Evolutionary conservation across 2,797 vertebrate genomes (phyloP), one percentile per base, ranked within the genome.

Genomic region (Anomalospiza imberbis): DNA sequence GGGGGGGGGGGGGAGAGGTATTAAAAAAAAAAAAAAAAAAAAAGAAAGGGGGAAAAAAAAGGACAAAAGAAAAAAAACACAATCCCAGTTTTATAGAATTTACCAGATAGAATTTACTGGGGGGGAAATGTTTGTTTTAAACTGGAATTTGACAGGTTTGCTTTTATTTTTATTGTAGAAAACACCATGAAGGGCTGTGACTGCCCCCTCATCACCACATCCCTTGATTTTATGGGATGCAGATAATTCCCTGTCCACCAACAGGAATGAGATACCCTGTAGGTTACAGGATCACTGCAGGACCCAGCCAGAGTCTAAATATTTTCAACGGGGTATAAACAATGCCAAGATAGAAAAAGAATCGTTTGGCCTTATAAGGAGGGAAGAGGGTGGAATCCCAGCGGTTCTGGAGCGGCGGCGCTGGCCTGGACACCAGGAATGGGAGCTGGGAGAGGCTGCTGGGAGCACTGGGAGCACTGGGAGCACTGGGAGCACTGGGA

Each of bases 281-380:
- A 75, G 94, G 91, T 88, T 89, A 83, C n/a, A 26, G 86, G 94
- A 79, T 62, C 84, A 72, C 47, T 61, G 93, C 2, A 85, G 83
- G 70, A 77, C 26, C 82, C 93, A 83, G 95, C 88, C 95, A 75
- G 91, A 93, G 47, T 10, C 85, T 77, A 81, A 94, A 96, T 68
- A 83, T 91, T 94, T 86, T 29, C 84, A 72, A 48, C n/a, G 0
- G 79, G 89, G 72, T 93, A 60, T 88, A 96, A 96, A 95, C 94
- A 95, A 86, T 63, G 93, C 94, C 95, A 81, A 75, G 93, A 60
- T 38, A 48, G 91, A 84, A 94, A 95, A 96, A 94, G 94, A 94
- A 94, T 83, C 54, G 89, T 96, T 96, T 96, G 17, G 28, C 94
- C 96, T 80, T 96, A 95, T 93, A 96, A 96, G 93, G 95, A 85